Evolutionary conservation across 2,888 invertebrate genomes (phyloP).

Genomic region (Polyommatus iphigenia): DNA sequence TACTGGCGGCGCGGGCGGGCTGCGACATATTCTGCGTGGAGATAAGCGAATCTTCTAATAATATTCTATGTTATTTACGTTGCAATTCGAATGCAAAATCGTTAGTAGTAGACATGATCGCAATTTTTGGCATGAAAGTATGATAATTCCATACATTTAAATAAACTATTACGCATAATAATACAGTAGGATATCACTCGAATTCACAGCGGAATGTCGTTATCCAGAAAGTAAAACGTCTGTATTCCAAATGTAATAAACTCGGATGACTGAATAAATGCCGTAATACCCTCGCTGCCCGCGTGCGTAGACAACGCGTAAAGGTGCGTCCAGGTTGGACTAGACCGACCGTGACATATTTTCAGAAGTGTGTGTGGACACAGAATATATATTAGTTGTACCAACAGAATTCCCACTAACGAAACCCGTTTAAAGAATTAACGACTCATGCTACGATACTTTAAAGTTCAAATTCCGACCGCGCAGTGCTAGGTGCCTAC

Average conservation of each 20-base stretch:
- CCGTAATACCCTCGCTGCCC: background rate
- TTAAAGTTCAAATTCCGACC: too few species aligned
- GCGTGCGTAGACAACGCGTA: too few species aligned
- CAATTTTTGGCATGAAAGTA: too few species aligned
- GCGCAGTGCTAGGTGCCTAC: too few species aligned
- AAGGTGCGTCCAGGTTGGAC: background rate
- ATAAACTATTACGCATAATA: background rate
- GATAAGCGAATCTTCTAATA: background rate
- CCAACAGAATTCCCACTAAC: too few species aligned
- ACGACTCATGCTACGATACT: too few species aligned
- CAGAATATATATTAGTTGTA: too few species aligned
- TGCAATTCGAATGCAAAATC: slow-evolving; percentile 2
- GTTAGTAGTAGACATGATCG: background rate
- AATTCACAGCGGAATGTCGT: background rate
- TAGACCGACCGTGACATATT: background rate
- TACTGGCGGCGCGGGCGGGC: background rate
- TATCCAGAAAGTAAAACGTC: background rate
- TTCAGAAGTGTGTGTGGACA: background rate
- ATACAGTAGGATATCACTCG: background rate
- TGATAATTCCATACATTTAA: background rate
- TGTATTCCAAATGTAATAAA: background rate
- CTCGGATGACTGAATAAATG: background rate
- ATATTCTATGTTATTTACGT: background rate
- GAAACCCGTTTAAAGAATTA: too few species aligned
- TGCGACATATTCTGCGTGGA: background rate